These are phyloP conservation scores for Hemitrygon akajei DNA, from an alignment of 2,797 vertebrate genomes.

Conservation along the genomic window DNA sequence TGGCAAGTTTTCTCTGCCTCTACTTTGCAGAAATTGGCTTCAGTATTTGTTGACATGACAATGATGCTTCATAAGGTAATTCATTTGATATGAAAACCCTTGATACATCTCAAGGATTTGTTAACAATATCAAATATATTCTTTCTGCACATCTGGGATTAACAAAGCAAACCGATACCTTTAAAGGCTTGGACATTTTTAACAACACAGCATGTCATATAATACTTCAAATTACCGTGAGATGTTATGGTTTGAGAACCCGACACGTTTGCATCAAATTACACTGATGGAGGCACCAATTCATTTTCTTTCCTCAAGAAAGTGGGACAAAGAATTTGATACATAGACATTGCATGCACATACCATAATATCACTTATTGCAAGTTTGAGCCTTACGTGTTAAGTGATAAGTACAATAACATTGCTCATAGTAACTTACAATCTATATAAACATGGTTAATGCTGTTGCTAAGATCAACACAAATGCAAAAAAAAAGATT, in stretches of 20 bases:
- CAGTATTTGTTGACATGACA: neutral
- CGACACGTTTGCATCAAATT: neutral
- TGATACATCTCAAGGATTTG: neutral
- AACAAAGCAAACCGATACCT: neutral
- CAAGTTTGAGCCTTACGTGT: neutral
- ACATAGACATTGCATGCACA: neutral
- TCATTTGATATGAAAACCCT: neutral
- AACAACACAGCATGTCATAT: neutral
- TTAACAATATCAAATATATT: neutral
- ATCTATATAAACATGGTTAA: constrained; percentile 12
- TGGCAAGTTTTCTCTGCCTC: neutral
- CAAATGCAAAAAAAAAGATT: neutral
- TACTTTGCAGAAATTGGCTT: neutral
- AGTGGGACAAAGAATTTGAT: neutral
- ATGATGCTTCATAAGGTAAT: neutral
- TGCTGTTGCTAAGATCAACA: neutral
- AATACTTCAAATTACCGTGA: neutral
- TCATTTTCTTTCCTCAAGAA: constrained; percentile 13
- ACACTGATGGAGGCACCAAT: neutral
- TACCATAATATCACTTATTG: neutral
- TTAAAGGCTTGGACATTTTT: neutral
- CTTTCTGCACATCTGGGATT: neutral
- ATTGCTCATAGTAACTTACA: constrained; percentile 9
- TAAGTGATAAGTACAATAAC: constrained; percentile 28
- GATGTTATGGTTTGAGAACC: neutral